Base-by-base conservation (phyloP, 2,797 vertebrate genomes). In the Arnoldichthys spilopterus region DNA sequence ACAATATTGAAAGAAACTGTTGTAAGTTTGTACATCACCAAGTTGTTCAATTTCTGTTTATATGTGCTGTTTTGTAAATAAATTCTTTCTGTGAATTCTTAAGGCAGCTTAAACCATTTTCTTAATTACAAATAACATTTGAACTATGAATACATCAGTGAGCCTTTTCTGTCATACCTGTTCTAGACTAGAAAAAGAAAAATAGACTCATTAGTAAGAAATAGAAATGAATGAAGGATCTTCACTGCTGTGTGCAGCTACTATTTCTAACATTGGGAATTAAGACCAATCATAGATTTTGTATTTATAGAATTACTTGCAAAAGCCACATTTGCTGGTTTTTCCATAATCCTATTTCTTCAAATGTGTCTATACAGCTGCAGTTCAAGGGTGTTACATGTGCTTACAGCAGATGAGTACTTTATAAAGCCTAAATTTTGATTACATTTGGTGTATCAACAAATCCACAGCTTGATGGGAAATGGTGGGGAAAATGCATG, bases 51-150 rank as follows among this genome's bases (percentile, higher is more conserved):
- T 58, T 18, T 72, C 16, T 68, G 43, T 75, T 78, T 82, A 53
- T 78, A 64, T 71, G 15, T 22, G 56, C 49, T 51, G 7, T 83
- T 83, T 79, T 83, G 24, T 76, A 79, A 76, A 72, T 79, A 76
- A 79, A 82, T 61, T 6, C 6, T 30, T 43, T 54, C 20, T 22
- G 4, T 54, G 28, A 54, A 34, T 54, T 8, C 3, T 67, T n/a
- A n/a, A n/a, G n/a, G n/a, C n/a, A n/a, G n/a, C n/a, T n/a, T n/a
- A n/a, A n/a, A n/a, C n/a, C n/a, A n/a, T n/a, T n/a, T n/a, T n/a
- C n/a, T n/a, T n/a, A n/a, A n/a, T n/a, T n/a, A n/a, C n/a, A n/a
- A n/a, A n/a, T n/a, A n/a, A n/a, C n/a, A 51, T 51, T 51, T 47
- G 45, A 47, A 18, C 45, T 4, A 16, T 30, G 20, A 32, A 20